Evolutionary conservation across 2,113 vertebrate species (phyloP), one percentile per base, ranked within the genome.

Genomic region (Tamias sibiricus): DNA sequence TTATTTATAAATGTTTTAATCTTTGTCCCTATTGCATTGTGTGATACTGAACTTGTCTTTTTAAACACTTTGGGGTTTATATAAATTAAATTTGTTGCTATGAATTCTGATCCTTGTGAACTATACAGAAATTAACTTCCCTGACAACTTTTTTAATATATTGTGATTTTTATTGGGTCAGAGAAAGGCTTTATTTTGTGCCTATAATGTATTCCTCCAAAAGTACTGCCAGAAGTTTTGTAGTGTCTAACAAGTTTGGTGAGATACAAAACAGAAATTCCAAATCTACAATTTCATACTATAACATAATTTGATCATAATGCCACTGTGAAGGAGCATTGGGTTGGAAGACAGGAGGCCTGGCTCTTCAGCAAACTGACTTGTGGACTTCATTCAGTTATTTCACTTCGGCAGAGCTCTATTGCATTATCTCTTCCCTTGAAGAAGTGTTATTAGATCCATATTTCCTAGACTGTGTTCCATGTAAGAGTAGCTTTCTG

Each of bases 131-230:
- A 57, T 49, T 89, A 94, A 37, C 6, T 71, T 86, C 35, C 40
- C 24, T 91, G 62, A 64, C 37, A 80, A 80, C 80, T 80, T 80
- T 26, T 17, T 74, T 84, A 35, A 35, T 54, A 30, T 30, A 7
- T 11, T 11, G 28, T 42, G 28, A 57, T 71, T 66, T 94, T 80
- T 82, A 47, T 37, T 77, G 62, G 9, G 69, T 19, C 77, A 76
- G 59, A 92, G 59, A 52, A 49, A 69, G 40, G 4, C 49, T 94
- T 62, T 81, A 74, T 81, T 91, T 97, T 92, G 20, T 92, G 42
- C 37, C 35, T 57, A 35, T 62, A 47, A 47, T 86, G 52, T 40
- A 79, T 57, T 91, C 20, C 35, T 80, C 30, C 12, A n/a, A 75
- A 86, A 87, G 40, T 17, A 74, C 71, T 75, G 52, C 75, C 54